Base-by-base conservation (phyloP, 2,113 vertebrate genomes). In the Pterocles orientalis region DNA sequence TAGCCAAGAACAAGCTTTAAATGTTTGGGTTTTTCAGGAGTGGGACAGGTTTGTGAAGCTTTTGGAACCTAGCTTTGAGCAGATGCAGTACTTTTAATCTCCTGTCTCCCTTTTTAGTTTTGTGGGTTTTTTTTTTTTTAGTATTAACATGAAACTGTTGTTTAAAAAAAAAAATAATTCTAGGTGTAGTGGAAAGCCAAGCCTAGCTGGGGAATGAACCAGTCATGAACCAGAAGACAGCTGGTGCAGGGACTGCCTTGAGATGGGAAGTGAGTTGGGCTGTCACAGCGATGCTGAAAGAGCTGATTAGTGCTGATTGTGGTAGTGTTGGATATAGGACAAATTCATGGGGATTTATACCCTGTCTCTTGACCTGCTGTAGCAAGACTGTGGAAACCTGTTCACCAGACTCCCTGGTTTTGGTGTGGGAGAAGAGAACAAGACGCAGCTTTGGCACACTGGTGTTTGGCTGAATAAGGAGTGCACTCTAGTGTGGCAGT, bases 201-300 rank as follows among this genome's bases (percentile, higher is more conserved):
- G n/a, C 45, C 33, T 23, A 43, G 9, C 31, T 34, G 39, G 43
- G 36, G 6, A 11, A 28, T 41, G 51, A 23, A n/a, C 28, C 29
- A 41, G 57, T 34, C 2, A 8, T 18, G 20, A 82, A 43, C 23
- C 48, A 77, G 76, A 34, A 45, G 58, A 58, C 26, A 68, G 5
- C 0, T 0, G 0, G 16, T 17, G 24, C 36, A 39, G 60, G 23
- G 7, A 60, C 14, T 65, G 73, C 64, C 80, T 28, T 17, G 48
- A 68, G 76, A 18, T 16, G 34, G 51, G 51, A 29, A 80, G 7
- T 0, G 2, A 31, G 24, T 1, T 33, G 62, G 47, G 36, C 77
- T 64, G 54, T 82, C 28, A 26, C 91, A 62, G 60, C 1, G 47
- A 66, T 64, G 56, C 60, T 45, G 77, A 31, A 79, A 43, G 86